These are phyloP conservation scores for Serilophus lunatus DNA, from an alignment of 2,113 vertebrate species.

Conservation along the genomic window DNA sequence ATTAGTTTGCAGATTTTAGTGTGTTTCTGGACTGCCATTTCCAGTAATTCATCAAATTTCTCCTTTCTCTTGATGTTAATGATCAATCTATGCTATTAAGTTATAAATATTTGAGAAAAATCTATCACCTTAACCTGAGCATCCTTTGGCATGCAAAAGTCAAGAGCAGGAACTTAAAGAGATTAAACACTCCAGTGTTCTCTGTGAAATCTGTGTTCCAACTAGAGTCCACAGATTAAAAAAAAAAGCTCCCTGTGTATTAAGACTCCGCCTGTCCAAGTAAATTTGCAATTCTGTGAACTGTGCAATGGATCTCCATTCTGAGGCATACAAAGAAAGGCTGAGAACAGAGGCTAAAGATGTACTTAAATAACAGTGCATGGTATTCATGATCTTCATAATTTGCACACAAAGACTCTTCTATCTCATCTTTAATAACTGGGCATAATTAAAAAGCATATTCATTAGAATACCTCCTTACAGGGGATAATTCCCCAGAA, in stretches of 20 bases:
- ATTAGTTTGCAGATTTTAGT: not conserved
- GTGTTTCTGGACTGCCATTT: not conserved
- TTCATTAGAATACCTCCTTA: not conserved
- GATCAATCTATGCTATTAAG: not conserved
- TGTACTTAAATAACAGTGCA: not conserved
- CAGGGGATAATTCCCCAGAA: not conserved
- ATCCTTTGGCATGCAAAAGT: not conserved
- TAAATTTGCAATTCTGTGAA: not conserved
- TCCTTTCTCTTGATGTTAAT: not conserved
- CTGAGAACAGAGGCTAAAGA: not conserved
- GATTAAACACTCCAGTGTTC: not conserved
- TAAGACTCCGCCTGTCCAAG: not conserved
- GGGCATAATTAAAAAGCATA: not conserved
- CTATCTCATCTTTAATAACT: not conserved
- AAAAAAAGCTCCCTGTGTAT: accelerated
- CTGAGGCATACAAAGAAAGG: not conserved
- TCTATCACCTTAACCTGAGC: not conserved
- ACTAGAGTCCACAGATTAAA: not conserved
- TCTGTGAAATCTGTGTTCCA: not conserved
- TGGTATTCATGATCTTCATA: not conserved
- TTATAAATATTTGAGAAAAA: not conserved
- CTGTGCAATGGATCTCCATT: not conserved
- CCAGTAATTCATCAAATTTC: not conserved
- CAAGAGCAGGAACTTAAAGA: not conserved
- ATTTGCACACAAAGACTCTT: not conserved